phyloP scores from a whole-genome alignment of 2,113 vertebrate species.

The Colistium nudipinnis region DNA sequence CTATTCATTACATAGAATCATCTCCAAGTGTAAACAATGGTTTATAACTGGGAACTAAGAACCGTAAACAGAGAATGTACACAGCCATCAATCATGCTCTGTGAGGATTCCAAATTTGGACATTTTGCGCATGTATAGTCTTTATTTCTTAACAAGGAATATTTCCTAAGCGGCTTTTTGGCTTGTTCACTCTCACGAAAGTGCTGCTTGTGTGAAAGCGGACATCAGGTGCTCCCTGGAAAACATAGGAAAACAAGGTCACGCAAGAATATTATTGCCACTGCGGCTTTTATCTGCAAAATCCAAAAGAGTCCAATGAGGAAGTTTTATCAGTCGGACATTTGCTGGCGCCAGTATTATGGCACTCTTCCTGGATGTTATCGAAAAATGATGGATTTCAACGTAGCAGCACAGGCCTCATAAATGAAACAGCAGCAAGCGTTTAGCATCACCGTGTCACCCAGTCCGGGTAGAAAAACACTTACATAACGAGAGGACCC shows the following conservation, averaged over 20 bases:
- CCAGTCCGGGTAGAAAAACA: conserved; percentile 26
- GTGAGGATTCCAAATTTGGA: conserved; percentile 37
- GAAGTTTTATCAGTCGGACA: conserved; percentile 7
- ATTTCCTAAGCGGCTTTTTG: conserved; percentile 19
- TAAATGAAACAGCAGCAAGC: conserved; percentile 31
- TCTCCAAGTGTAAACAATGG: conserved; percentile 68
- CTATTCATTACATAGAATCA: conserved; percentile 63
- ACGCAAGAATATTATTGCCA: background rate
- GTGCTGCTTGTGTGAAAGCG: background rate
- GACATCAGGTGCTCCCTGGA: background rate
- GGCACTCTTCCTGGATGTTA: conserved; percentile 40
- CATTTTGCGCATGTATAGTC: conserved; percentile 30
- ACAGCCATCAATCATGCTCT: conserved; percentile 54
- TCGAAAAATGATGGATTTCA: conserved; percentile 37
- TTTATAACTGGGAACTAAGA: conserved; percentile 58
- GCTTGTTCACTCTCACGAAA: conserved; percentile 30
- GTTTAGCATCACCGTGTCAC: conserved; percentile 44
- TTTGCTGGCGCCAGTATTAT: background rate
- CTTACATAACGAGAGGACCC: conserved; percentile 54
- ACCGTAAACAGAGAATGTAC: conserved; percentile 64
- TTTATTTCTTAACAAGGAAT: conserved; percentile 29
- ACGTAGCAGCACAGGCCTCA: conserved; percentile 26
- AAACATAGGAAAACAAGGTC: background rate
- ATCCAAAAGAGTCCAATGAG: background rate
- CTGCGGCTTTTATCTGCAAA: conserved; percentile 3